A percentile compares a stretch with the other conserved stretches of the same genome.
Evolutionary conservation across 2,113 vertebrate genomes (phyloP).

Genomic region (Thryonomys swinderianus): DNA sequence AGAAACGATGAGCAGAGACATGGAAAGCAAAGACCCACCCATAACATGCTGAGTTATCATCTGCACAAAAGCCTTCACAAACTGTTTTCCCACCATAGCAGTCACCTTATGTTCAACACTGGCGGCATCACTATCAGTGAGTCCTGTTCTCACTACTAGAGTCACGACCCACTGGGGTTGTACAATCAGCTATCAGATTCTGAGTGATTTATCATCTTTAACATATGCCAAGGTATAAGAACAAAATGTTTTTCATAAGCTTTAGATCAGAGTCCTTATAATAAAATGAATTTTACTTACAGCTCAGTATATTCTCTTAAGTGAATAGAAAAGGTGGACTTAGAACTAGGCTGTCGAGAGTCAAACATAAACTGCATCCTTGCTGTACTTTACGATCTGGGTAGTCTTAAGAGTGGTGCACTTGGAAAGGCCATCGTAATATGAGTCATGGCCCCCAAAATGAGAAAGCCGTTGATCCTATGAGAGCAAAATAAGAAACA

Average conservation of each 20-base stretch:
- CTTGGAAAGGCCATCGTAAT: neutral
- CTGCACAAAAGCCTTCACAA: neutral
- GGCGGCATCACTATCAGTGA: neutral
- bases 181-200: neutral
- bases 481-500: neutral
- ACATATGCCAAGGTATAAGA: neutral
- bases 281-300: neutral
- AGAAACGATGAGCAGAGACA: neutral
- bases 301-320: neutral
- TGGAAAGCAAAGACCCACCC: neutral
- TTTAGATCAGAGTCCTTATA: neutral
- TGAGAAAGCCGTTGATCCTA: neutral
- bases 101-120: neutral
- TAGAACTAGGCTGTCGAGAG: neutral
- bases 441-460: neutral
- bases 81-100: neutral
- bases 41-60: neutral
- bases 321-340: neutral
- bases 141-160: neutral
- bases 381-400: neutral
- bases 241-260: constrained; percentile 2
- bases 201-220: neutral
- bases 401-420: neutral
- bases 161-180: neutral
- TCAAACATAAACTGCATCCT: neutral